A percentile compares a stretch with the other conserved stretches of the same genome.
These are phyloP conservation scores for Eupleurogrammus muticus DNA, from an alignment of 2,797 vertebrate species.

Conservation along the genomic window DNA sequence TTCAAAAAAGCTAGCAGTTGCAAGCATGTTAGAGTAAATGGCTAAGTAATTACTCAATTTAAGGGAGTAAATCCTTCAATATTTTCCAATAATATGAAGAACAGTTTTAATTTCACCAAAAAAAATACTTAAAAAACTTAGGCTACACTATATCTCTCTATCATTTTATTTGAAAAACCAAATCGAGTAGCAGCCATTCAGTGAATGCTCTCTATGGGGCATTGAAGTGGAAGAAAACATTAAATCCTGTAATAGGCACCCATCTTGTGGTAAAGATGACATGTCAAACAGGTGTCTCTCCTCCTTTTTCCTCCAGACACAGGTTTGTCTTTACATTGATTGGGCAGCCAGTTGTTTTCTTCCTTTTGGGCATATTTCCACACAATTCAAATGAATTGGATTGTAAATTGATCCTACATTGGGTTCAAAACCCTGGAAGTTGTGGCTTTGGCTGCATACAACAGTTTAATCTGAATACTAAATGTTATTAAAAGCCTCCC, in stretches of 20 bases:
- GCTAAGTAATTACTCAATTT: too few species aligned
- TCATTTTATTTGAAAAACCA: conserved; percentile 8
- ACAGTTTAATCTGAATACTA: conserved; percentile 74
- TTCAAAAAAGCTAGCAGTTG: too few species aligned
- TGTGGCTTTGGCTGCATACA: conserved; percentile 48
- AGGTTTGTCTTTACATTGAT: conserved; percentile 48
- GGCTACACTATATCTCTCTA: too few species aligned
- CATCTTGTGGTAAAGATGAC: conserved; percentile 6
- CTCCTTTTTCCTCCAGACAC: conserved; percentile 9
- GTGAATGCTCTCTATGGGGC: neutral
- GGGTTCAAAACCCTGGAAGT: conserved; percentile 56
- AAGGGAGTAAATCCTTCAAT: too few species aligned
- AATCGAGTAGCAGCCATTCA: neutral
- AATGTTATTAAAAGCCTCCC: conserved; percentile 78
- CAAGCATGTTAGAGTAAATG: too few species aligned
- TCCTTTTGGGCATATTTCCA: conserved; percentile 57
- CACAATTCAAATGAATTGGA: conserved; percentile 72
- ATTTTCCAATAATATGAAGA: neutral
- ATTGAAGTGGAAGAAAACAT: neutral
- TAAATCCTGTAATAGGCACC: neutral
- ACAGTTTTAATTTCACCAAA: too few species aligned
- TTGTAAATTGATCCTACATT: conserved; percentile 70
- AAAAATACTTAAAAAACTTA: too few species aligned
- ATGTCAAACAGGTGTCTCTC: conserved; percentile 26
- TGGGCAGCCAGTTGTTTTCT: conserved; percentile 52